Percentiles rank a stretch among this genome's conserved stretches.
These are phyloP conservation scores for Drosophila rufa DNA, from an alignment of 1,140 invertebrate species.

Conservation along the genomic window DNA sequence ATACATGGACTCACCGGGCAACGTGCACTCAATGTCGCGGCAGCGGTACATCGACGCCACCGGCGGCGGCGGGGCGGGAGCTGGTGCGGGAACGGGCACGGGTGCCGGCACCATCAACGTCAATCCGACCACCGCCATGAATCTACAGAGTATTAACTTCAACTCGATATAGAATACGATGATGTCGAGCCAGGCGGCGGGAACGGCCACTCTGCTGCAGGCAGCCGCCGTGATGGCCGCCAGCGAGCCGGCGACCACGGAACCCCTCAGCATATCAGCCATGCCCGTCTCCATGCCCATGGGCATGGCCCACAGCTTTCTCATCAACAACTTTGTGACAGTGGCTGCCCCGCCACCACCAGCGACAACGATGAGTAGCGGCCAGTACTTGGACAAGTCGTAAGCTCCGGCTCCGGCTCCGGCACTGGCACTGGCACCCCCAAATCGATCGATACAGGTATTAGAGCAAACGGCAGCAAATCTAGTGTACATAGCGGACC, in stretches of 20 bases:
- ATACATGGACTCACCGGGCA: conserved; percentile 86
- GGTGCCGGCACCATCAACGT: conserved; percentile 84
- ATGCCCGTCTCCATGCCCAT: conserved; percentile 63
- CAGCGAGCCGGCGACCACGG: conserved; percentile 45
- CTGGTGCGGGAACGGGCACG: conserved; percentile 58
- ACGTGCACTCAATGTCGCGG: conserved; percentile 85
- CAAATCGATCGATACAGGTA: conserved; percentile 69
- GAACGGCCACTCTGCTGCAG: conserved; percentile 64
- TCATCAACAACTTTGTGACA: conserved; percentile 78
- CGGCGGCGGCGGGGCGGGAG: conserved; percentile 62
- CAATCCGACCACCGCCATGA: conserved; percentile 86
- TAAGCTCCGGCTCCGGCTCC: conserved; percentile 24
- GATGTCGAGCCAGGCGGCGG: conserved; percentile 71
- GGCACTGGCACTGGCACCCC: conserved; percentile 11
- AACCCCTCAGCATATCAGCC: conserved; percentile 78
- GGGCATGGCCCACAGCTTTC: conserved; percentile 73
- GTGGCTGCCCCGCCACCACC: conserved; percentile 61
- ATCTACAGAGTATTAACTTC: conserved; percentile 90
- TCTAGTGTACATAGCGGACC: conserved; percentile 56
- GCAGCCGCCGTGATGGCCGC: conserved; percentile 71
- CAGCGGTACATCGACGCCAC: conserved; percentile 86
- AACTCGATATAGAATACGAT: conserved; percentile 89
- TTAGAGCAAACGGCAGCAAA: conserved; percentile 72
- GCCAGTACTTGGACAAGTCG: conserved; percentile 70
- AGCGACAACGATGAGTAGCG: conserved; percentile 35